Conservation (phyloP, 2,888 invertebrate species). For the Hirtodrosophila cameraria region DNA sequence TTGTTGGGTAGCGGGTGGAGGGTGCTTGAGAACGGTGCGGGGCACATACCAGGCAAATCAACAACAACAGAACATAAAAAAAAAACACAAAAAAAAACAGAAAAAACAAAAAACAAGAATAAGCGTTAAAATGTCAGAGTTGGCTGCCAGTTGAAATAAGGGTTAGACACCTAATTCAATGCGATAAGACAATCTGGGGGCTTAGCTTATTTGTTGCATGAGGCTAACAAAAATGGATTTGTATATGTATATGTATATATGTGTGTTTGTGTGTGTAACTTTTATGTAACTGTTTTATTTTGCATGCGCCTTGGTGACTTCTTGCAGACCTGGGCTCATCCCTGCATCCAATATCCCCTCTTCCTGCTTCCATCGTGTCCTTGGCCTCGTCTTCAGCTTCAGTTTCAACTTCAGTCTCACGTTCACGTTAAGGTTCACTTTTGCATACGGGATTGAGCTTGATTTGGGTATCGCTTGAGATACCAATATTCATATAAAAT, state of each 20-base stretch:
- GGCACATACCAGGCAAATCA: slow-evolving; percentile 49
- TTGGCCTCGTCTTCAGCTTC: slow-evolving; percentile 15
- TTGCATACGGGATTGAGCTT: slow-evolving; percentile 22
- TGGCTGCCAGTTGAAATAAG: slow-evolving; percentile 63
- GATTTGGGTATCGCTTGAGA: slow-evolving; percentile 39
- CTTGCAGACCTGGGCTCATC: slow-evolving; percentile 26
- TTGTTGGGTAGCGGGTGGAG: slow-evolving; percentile 11
- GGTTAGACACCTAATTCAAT: slow-evolving; percentile 69
- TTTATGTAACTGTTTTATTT: slow-evolving; percentile 46
- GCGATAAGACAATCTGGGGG: slow-evolving; percentile 66
- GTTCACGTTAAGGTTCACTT: slow-evolving; percentile 14
- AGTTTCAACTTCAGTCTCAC: neutral
- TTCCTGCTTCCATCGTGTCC: neutral
- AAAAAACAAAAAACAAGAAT: slow-evolving; percentile 27
- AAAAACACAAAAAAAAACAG: neutral
- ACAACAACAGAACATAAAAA: slow-evolving; percentile 17
- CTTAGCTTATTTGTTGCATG: slow-evolving; percentile 68
- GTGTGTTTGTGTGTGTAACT: slow-evolving; percentile 4
- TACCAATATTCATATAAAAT: slow-evolving; percentile 41
- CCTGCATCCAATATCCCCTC: neutral
- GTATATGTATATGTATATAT: slow-evolving; percentile 4
- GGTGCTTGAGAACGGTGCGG: no score
- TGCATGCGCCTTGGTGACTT: slow-evolving; percentile 55
- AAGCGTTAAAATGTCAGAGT: slow-evolving; percentile 67
- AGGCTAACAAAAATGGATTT: no score